These are phyloP conservation scores for Apamea sordens DNA, from an alignment of 2,888 invertebrate species.

Conservation along the genomic window DNA sequence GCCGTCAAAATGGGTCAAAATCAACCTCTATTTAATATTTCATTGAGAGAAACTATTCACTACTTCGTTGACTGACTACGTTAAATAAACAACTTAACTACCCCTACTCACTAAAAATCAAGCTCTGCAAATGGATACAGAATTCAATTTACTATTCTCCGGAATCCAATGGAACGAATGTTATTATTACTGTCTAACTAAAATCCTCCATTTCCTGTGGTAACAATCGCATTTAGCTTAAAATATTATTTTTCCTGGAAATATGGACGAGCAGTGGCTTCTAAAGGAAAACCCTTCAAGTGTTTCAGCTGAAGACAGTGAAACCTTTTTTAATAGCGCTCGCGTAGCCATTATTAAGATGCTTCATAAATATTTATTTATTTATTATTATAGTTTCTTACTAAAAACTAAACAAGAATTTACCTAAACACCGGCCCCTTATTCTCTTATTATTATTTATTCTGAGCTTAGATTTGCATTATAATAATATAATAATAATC, in stretches of 20 bases:
- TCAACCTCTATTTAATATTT: neutral
- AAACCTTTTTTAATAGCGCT: constrained; percentile 18
- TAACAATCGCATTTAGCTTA: constrained; percentile 29
- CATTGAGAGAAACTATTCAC: neutral
- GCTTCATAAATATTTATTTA: neutral
- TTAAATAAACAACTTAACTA: constrained; percentile 24
- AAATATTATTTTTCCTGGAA: constrained; percentile 25
- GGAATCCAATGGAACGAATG: constrained; percentile 39
- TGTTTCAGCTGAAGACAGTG: constrained; percentile 1
- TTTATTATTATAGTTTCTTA: neutral
- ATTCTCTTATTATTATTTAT: too few species aligned
- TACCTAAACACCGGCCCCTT: too few species aligned
- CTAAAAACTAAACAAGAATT: constrained; percentile 1
- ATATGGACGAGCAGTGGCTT: neutral
- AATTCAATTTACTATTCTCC: constrained; percentile 39
- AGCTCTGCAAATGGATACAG: constrained; percentile 17
- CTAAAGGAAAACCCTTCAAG: neutral
- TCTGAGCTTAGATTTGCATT: neutral
- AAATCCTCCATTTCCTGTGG: constrained; percentile 38
- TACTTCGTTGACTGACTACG: neutral
- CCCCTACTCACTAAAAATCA: constrained; percentile 32
- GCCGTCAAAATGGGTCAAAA: neutral
- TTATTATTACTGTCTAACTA: constrained; percentile 25
- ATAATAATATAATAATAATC: too few species aligned
- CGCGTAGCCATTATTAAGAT: neutral